Evolutionary conservation across 2,888 invertebrate genomes (phyloP), one percentile per base, ranked within the genome.

Genomic region (Plusia festucae): DNA sequence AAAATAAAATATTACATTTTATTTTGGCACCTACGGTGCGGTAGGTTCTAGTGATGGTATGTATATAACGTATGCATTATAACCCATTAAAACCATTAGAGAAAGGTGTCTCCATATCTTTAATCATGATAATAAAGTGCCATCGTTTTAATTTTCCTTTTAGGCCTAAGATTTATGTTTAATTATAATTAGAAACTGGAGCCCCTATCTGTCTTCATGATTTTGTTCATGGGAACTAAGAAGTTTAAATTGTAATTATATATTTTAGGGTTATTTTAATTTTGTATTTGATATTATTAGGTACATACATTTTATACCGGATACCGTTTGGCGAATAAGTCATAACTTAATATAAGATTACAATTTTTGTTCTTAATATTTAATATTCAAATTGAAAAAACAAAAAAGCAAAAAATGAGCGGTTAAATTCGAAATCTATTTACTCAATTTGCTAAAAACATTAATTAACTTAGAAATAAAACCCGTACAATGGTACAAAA

Each of bases 141-240:
- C 61, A 70, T 54, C 60, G 22, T 70, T 78, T 78, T 76, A 70
- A 59, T 63, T 56, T 60, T 44, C 60, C 55, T 68, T 76, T 60
- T 57, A 67, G 52, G 53, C 57, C 20, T 22, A 60, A 75, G 65
- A 76, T 78, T 78, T 71, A 76, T 75, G 65, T 64, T 65, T 65
- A 61, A 75, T 65, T 76, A 71, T 71, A 78, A 71, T 75, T 68
- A 78, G 55, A 70, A 75, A 67, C 60, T 15, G 60, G 46, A 44
- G 34, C 54, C 57, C 34, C 51, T 9, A 70, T 70, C 44, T 58
- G 44, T 71, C 65, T 55, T 65, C 15, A 65, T 24, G 60, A 22
- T 61, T 51, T 65, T 46, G 51, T 11, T 56, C 49, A 49, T 65
- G n/a, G 20, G n/a, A 40, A 18, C 1, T 18, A 1, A 16, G 18